Evolutionary conservation across 2,113 vertebrate species (phyloP), one percentile per base, ranked within the genome.

Genomic region (Calyptommatus sinebrachiatus): DNA sequence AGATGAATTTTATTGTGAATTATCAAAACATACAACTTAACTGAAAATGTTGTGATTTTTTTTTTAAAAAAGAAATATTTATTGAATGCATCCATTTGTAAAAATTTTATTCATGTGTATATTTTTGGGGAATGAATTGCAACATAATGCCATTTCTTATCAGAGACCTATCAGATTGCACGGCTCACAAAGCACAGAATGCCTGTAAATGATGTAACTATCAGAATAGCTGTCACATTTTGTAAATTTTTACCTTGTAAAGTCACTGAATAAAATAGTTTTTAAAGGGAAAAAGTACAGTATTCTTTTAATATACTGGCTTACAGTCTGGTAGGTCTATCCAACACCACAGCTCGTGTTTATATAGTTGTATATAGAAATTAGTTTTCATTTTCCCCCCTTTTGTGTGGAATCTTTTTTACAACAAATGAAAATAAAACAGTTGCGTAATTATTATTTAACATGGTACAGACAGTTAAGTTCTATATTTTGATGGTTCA

Each of bases 221-320:
- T 96, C 96, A 95, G 96, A 96, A 95, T 95, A 94, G 92, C 95
- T 97, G 97, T 98, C 96, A 96, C 97, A 97, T 97, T 97, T 97
- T 99, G 97, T 99, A 99, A 96, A 98, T 98, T 97, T 98, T 97
- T 97, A 99, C 95, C 96, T 97, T 99, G 97, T 98, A 98, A 98
- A 99, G 98, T 98, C 94, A 96, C 95, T 97, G 95, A 97, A 96
- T 81, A 81, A 92, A 95, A 93, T 94, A 96, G 96, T 97, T 98
- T 99, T 99, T 96, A 96, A 96, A 97, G 93, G 96, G 96, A 97
- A 94, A 96, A 95, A 95, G 94, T 95, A 93, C 96, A 96, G 95
- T 96, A 96, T 98, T 98, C 96, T 97, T 97, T 97, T 96, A 96
- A 95, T 97, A 95, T 96, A 97, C 97, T 97, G 97, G 96, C 97